Conservation (phyloP, 2,888 invertebrate genomes). For the Timandra comae region DNA sequence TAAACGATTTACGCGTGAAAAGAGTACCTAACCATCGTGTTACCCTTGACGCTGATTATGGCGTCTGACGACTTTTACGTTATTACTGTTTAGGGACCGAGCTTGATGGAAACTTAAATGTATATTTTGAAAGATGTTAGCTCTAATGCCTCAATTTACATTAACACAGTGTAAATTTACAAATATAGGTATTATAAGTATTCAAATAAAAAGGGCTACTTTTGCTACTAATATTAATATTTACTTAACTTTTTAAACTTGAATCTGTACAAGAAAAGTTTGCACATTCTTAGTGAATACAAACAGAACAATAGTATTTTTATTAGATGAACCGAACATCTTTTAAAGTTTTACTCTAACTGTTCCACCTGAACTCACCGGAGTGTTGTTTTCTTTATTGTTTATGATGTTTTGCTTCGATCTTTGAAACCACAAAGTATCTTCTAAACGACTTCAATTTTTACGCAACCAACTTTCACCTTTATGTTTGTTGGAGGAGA, state of each 20-base stretch:
- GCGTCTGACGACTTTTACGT: constrained; percentile 50
- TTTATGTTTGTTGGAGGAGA: constrained; percentile 12
- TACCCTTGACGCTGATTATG: constrained; percentile 53
- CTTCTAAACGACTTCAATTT: constrained; percentile 20
- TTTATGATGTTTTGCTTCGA: constrained; percentile 16
- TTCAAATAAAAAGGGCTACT: no score
- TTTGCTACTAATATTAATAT: no score
- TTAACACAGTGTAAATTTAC: no score
- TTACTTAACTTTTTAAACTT: constrained; percentile 1
- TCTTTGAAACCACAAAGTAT: constrained; percentile 16
- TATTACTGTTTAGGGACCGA: constrained; percentile 42
- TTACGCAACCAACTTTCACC: constrained; percentile 20
- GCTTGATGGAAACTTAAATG: no score
- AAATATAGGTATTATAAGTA: no score
- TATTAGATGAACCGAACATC: constrained; percentile 15
- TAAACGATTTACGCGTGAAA: constrained; percentile 51
- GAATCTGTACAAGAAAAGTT: background rate
- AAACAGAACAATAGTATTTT: constrained; percentile 11
- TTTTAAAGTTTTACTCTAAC: constrained; percentile 13
- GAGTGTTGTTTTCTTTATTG: constrained; percentile 13
- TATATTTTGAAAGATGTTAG: no score
- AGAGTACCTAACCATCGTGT: constrained; percentile 44
- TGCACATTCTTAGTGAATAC: background rate
- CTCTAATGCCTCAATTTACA: no score
- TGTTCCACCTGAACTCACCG: constrained; percentile 11